Percentiles rank a stretch among this genome's conserved stretches.
Evolutionary conservation across 2,888 invertebrate species (phyloP).

Genomic region (Sipha maydis): DNA sequence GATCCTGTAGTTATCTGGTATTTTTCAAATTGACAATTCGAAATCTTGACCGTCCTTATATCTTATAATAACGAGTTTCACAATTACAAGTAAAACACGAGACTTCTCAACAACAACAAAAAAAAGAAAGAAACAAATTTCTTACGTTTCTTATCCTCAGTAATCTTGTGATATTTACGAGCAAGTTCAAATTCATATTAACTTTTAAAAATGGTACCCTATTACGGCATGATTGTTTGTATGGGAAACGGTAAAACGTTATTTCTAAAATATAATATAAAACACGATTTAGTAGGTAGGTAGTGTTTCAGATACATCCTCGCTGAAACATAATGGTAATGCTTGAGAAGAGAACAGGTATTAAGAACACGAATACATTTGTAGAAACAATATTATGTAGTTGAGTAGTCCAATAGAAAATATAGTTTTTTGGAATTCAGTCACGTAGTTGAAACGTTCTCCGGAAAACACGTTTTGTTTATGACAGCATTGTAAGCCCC

Average conservation of each 20-base stretch:
- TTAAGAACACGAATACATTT: constrained; percentile 27
- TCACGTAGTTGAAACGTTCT: constrained; percentile 53
- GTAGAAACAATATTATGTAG: constrained; percentile 32
- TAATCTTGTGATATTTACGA: too few relatives aligned
- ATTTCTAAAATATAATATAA: not conserved
- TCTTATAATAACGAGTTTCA: too few relatives aligned
- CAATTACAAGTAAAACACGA: too few relatives aligned
- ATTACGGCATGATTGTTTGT: not conserved
- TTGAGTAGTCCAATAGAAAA: constrained; percentile 19
- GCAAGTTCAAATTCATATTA: too few relatives aligned
- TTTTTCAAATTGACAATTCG: too few relatives aligned
- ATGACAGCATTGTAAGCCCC: constrained; percentile 47
- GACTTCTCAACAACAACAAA: too few relatives aligned
- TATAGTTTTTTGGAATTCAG: constrained; percentile 36
- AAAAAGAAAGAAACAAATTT: too few relatives aligned
- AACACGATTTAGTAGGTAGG: not conserved
- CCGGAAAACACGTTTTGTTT: constrained; percentile 44
- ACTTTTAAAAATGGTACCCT: too few relatives aligned
- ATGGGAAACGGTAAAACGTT: not conserved
- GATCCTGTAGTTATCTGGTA: too few relatives aligned
- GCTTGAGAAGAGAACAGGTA: constrained; percentile 12
- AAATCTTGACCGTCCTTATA: too few relatives aligned
- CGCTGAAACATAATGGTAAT: constrained; percentile 13
- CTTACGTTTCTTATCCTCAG: too few relatives aligned
- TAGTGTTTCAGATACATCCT: not conserved